These are phyloP conservation scores for Omphaloscelis lunosa DNA, from an alignment of 2,888 invertebrate species.

Conservation along the genomic window DNA sequence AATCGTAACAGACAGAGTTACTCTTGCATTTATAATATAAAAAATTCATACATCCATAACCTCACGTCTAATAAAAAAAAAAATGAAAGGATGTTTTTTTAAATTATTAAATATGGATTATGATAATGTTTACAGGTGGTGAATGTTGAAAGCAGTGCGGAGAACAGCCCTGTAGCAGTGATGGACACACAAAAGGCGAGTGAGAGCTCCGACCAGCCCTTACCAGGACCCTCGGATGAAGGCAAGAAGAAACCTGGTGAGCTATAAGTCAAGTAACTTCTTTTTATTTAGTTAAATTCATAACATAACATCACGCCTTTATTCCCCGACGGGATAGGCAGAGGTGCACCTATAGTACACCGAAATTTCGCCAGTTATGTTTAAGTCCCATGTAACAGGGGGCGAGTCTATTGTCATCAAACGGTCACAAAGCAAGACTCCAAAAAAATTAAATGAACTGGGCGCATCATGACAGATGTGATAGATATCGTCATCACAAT, in stretches of 20 bases:
- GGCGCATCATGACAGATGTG: too few relatives aligned
- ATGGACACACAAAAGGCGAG: slow-evolving; percentile 82
- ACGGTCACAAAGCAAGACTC: not conserved
- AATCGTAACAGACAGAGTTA: not conserved
- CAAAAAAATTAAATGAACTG: too few relatives aligned
- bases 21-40: not conserved
- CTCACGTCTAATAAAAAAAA: too few relatives aligned
- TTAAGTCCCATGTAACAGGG: not conserved
- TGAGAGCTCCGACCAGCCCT: slow-evolving; percentile 71
- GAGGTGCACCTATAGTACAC: not conserved
- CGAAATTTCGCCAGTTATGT: not conserved
- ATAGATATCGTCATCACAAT: too few relatives aligned
- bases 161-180: slow-evolving; percentile 83
- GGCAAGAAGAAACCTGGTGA: slow-evolving; percentile 69
- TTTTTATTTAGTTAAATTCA: not conserved
- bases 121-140: slow-evolving; percentile 74
- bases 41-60: too few relatives aligned
- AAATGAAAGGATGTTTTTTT: too few relatives aligned
- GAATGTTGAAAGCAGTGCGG: slow-evolving; percentile 85
- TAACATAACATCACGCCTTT: not conserved
- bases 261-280: slow-evolving; percentile 37
- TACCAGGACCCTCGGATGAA: slow-evolving; percentile 65
- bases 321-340: not conserved
- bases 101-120: not conserved
- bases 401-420: not conserved